Base-by-base conservation (phyloP, 2,113 vertebrate species). In the Scatophagus argus region DNA sequence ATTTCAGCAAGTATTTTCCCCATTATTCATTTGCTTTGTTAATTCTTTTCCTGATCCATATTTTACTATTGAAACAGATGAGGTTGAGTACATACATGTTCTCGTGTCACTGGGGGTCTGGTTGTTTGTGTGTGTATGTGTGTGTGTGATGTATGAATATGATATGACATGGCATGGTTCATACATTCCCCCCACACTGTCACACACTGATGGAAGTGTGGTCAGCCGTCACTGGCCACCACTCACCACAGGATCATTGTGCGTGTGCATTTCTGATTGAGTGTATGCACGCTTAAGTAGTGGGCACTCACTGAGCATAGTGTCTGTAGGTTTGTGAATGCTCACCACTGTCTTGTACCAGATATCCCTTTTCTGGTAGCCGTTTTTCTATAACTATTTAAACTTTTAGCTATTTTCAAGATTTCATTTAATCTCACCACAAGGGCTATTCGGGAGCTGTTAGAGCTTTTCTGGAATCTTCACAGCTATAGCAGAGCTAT, bases 121-220 rank as follows among this genome's bases (percentile, higher is more conserved):
- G 16, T 11, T 41, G 34, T 41, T 29, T 58, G n/a, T 66, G 65
- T 76, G 65, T 67, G 46, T 44, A 21, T 25, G 36, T 62, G n/a
- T 44, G 36, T 21, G 9, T 72, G 23, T 25, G 10, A 19, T 63
- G 67, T 61, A 31, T 61, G 77, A 66, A 64, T 51, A 67, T 79
- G 38, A 92, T 83, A 43, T 69, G 87, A 87, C 74, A 5, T 32
- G 80, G 79, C 72, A 86, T 41, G 32, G 36, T 31, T 83, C 80
- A 66, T 72, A 75, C 61, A 46, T 56, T 63, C 56, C 43, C 14
- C 38, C 6, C 46, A 27, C 41, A 0, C 9, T 55, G 61, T 60
- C 62, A 70, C 36, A 54, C 68, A 52, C 56, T 39, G 55, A 73
- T 44, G 44, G 56, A 21, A 58, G 51, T 77, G 62, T 73, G 77